Conservation (phyloP, 2,113 vertebrate species). For the Nematolebias whitei region DNA sequence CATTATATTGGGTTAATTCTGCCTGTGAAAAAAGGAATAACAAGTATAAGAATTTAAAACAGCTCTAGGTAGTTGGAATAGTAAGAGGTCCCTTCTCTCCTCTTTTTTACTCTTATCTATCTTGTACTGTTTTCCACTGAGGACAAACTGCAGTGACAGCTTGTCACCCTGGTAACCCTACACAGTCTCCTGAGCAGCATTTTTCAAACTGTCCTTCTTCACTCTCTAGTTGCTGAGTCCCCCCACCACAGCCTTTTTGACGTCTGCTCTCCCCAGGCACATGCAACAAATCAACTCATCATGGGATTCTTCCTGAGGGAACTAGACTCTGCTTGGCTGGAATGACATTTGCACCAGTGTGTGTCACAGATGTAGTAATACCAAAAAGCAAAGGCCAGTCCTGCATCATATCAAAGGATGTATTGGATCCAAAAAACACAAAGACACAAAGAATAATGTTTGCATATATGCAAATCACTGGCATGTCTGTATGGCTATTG, state of each 20-base stretch:
- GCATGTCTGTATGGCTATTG: slow-evolving; percentile 33
- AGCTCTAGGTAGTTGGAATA: not conserved
- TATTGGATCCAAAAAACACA: slow-evolving; percentile 13
- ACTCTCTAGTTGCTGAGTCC: slow-evolving; percentile 34
- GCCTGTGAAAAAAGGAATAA: not conserved
- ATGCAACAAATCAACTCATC: slow-evolving; percentile 61
- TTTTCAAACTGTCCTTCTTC: slow-evolving; percentile 49
- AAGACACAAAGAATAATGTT: slow-evolving; percentile 23
- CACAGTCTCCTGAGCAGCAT: slow-evolving; percentile 65
- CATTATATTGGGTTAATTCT: not conserved
- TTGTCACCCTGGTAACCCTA: slow-evolving; percentile 69
- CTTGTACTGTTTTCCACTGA: slow-evolving; percentile 35
- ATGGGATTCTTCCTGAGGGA: slow-evolving; percentile 32
- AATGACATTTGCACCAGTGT: slow-evolving; percentile 18
- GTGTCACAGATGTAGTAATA: slow-evolving; percentile 46
- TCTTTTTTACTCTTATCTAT: slow-evolving; percentile 7
- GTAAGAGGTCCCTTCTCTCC: not conserved
- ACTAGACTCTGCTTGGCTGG: slow-evolving; percentile 22
- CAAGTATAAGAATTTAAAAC: not conserved
- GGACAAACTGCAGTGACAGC: slow-evolving; percentile 59
- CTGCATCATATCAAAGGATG: slow-evolving; percentile 17
- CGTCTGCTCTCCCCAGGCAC: slow-evolving; percentile 38
- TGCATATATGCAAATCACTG: slow-evolving; percentile 59
- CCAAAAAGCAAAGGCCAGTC: slow-evolving; percentile 34
- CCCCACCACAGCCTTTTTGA: slow-evolving; percentile 30